Base-by-base conservation (phyloP, 2,797 vertebrate genomes). In the Sebastes aleutianus region DNA sequence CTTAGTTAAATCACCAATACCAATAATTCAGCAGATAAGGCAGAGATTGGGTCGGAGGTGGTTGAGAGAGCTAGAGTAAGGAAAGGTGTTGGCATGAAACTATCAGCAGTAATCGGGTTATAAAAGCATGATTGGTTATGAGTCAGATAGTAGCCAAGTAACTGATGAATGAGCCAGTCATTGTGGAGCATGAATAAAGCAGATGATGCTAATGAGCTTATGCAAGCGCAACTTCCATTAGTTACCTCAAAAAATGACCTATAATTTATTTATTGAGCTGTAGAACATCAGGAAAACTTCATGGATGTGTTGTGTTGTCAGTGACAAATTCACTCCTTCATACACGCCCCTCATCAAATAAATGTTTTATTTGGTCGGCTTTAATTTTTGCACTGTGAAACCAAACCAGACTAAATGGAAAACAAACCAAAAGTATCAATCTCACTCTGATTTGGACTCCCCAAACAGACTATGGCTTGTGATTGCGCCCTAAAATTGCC, bases 191-290 rank as follows among this genome's bases (percentile, higher is more conserved):
- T 47, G 18, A 73, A 36, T 68, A 61, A 43, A 47, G 34, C 39
- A 43, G 70, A 56, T 24, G 27, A 74, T 31, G 64, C 63, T 31
- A 78, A 26, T 58, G 26, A 54, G 59, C 22, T 64, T 31, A 64
- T 54, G 14, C 20, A 53, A 16, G 76, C 22, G 4, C 18, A 1
- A 54, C 36, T 22, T 32, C 4, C 12, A 66, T 26, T 67, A 58
- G 10, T 31, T 36, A 31, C 8, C 36, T 68, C 26, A 26, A 27
- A 70, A 24, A 20, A n/a, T 63, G 3, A 39, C 2, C 18, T 54
- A 20, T 5, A 32, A 4, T 50, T 32, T 39, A 7, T 65, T 65
- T 74, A 32, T 6, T 8, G 26, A 61, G 32, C 6, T 50, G 12
- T 10, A 29, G 31, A 61, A 66, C 29, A 36, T 58, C 27, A 43